Base-by-base conservation (phyloP, 2,888 invertebrate genomes). In the Pherbina coryleti region DNA sequence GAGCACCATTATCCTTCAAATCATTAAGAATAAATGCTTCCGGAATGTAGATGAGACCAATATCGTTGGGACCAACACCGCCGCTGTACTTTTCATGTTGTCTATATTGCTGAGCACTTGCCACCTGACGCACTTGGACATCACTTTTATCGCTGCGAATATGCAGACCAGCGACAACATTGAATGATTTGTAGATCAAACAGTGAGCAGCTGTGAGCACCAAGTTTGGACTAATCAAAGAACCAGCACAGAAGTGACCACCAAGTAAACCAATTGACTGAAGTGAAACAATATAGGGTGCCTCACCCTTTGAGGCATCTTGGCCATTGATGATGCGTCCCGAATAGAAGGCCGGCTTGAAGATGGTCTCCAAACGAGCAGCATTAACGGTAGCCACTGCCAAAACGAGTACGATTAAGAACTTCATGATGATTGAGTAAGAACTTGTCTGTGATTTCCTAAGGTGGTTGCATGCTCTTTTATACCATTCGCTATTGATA, bases 1-100 rank as follows among this genome's bases (percentile, higher is more conserved):
- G 82, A 11, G 84, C 80, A 62, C 79, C 79, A 28, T 85, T 85
- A 37, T 83, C 84, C 8, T 81, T 19, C 51, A 81, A 5, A 0
- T 73, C 84, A 34, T 83, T 86, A 28, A 89, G 84, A 60, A 86
- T 75, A 60, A 90, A 86, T 14, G 86, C 79, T 11, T 79, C 55
- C 0, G 78, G 78, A 53, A 88, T 60, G 62, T 83, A 82, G 70
- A 93, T 83, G 17, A 93, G 82, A 28, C 91, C 92, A 70, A 93
- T 91, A 83, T 93, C 93, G 80, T 92, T 88, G 79, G 90, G 90
- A 2, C 89, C 90, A 55, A 90, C 88, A 3, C 87, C 87, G 28
- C 90, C 90, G 64, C 37, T 51, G 79, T 87, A 89, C 0, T 80
- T 60, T 55, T 85, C 85, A 77, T 91, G 90, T 1, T 86, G 79